Evolutionary conservation across 2,797 vertebrate genomes (phyloP), one percentile per base, ranked within the genome.

Genomic region (Muscicapa striata): DNA sequence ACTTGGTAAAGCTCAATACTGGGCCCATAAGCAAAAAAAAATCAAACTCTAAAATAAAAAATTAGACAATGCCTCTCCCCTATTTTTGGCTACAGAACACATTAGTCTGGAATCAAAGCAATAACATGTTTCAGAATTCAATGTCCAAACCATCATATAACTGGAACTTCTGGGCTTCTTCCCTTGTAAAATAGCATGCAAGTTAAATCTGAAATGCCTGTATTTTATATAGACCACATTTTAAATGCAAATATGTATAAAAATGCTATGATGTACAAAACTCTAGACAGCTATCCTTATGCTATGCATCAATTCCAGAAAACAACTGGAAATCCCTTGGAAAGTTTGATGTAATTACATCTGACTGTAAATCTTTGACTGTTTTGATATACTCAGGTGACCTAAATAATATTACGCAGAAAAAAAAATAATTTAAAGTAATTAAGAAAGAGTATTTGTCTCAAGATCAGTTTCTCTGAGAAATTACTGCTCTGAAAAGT

Each of bases 291-390:
- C 82, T 91, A 59, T 86, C 66, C 78, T 95, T 91, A 78, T 70
- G 91, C 96, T 96, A 94, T 92, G 94, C 96, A 96, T 92, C 92
- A 84, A 55, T 96, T 96, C 87, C 88, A 97, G 94, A 94, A 77
- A 86, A 87, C 58, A 87, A 61, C 84, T 96, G 94, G 89, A 89
- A 96, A 87, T 82, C 93, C 85, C 88, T 85, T 90, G 88, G 83
- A 89, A 91, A 82, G 40, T 88, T 94, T 90, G 86, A 95, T 94
- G 89, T 92, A 79, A 52, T 84, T 91, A 94, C 78, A 90, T 96
- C 94, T 90, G 92, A 86, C 73, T 90, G 32, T 84, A 93, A 87
- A 95, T 93, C 49, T 72, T 89, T 93, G 80, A 95, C 90, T 72
- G 70, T 96, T 93, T 91, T 82, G 64, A 75, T 92, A 89, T 80